Base-by-base conservation (phyloP, 2,797 vertebrate species). In the Cryptoprocta ferox region DNA sequence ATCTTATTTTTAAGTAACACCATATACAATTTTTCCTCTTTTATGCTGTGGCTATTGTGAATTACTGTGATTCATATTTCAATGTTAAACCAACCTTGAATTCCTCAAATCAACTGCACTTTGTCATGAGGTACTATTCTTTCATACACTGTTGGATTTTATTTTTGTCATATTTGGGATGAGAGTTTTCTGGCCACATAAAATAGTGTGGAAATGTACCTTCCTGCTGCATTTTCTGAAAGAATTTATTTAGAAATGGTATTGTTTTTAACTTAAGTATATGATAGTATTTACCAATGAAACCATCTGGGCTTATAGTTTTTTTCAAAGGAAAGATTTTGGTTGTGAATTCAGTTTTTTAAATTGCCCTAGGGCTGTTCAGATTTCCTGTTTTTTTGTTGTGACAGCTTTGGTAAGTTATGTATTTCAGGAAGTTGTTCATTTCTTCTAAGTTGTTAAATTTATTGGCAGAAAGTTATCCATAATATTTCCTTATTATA, bases 241-340 rank as follows among this genome's bases (percentile, higher is more conserved):
- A 78, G 11, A 56, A 87, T 80, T 42, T 88, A 50, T 88, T 94
- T 84, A 87, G 66, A 42, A 92, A 48, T 71, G 32, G 1, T 92
- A 65, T 65, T 75, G 11, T 61, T 63, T 93, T 94, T 87, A 80
- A 89, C 50, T 37, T 94, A 12, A 59, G 71, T 90, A 3, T 82
- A 42, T 30, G 56, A n/a, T 48, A 91, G 56, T 86, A 90, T 90
- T 95, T 78, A 90, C 39, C 53, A 86, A 35, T 86, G 28, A 97
- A 96, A 93, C 13, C 13, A 82, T 87, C 37, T 79, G 37, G 19
- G 35, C n/a, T 79, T 83, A 0, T 42, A 71, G 71, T 71, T 96
- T 90, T 90, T 79, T 83, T 96, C 45, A 35, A n/a, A 65, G 68
- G 59, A 96, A 95, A 90, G 68, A 42, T 93, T 91, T 68, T 88